Base-by-base conservation (phyloP, 2,113 vertebrate species). In the Eolophus roseicapilla region DNA sequence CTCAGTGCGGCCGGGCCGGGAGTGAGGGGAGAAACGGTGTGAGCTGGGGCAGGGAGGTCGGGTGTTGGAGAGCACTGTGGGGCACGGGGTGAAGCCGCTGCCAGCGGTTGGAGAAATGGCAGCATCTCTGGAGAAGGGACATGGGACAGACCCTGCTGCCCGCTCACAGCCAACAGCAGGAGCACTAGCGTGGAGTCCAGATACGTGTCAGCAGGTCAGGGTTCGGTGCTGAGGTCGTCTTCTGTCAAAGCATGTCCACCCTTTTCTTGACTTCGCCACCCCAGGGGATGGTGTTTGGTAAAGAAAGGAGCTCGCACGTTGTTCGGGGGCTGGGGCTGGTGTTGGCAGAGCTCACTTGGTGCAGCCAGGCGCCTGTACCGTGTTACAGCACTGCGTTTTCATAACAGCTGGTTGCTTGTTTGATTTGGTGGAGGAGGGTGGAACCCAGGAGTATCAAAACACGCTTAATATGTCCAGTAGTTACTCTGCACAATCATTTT, bases 331-430 rank as follows among this genome's bases (percentile, higher is more conserved):
- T 16, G 65, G 7, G 76, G 33, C 33, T 65, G 82, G 9, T 9
- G 53, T 16, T 33, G 9, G 43, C 55, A 33, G 67, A 3, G 31
- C 21, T 47, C 18, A 8, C 39, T n/a, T 24, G 41, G 24, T 10
- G 28, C 52, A 1, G 5, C 6, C 60, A 11, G 63, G 70, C 1
- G 3, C 33, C 64, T 44, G 1, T 11, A 9, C 12, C 3, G 14
- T 21, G 33, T 46, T 24, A 6, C 2, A 15, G 63, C 39, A 2
- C 63, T 13, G 21, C 0, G 0, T 41, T 84, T 60, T 52, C 27
- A 1, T 19, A 28, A n/a, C 75, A 14, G 2, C 41, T 7, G 24
- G 29, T 6, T 60, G 44, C 41, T 33, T 52, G 24, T 33, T 15
- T 82, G 21, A 0, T 63, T 35, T 44, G 65, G n/a, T 65, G 60